A percentile compares a stretch with the other conserved stretches of the same genome.
Conservation (phyloP, 2,113 vertebrate species). For the Formicarius rufipectus region DNA sequence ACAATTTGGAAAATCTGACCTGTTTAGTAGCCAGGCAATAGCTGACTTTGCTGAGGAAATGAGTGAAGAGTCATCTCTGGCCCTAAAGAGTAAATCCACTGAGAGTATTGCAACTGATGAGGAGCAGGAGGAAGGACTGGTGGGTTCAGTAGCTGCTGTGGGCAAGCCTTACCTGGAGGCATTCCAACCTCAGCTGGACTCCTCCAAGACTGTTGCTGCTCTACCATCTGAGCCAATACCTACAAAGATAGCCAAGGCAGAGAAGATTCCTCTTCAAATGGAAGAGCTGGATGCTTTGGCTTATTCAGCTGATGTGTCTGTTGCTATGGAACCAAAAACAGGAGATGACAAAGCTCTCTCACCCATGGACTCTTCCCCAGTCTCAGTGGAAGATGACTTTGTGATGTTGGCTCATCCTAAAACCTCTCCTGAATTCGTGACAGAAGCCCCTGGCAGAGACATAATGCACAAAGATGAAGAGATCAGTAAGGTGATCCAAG, state of each 20-base stretch:
- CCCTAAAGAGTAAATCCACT: constrained; percentile 20
- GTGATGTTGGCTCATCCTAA: constrained; percentile 65
- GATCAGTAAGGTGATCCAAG: neutral
- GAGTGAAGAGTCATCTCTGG: constrained; percentile 45
- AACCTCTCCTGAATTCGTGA: constrained; percentile 39
- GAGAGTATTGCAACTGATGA: constrained; percentile 4
- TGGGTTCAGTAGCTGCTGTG: neutral
- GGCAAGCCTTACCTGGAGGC: constrained; percentile 78
- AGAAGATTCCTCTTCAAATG: constrained; percentile 74
- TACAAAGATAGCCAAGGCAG: constrained; percentile 37
- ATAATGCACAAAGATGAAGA: neutral
- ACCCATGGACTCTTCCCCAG: constrained; percentile 67
- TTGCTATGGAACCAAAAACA: constrained; percentile 61
- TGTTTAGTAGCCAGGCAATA: constrained; percentile 71
- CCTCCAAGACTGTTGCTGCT: neutral
- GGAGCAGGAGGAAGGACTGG: constrained; percentile 10
- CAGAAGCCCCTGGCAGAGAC: constrained; percentile 31
- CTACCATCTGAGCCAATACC: constrained; percentile 2
- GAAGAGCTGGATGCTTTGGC: constrained; percentile 63
- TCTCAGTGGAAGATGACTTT: constrained; percentile 72
- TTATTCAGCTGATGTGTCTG: constrained; percentile 48
- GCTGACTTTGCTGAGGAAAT: constrained; percentile 68
- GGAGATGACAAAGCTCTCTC: constrained; percentile 61
- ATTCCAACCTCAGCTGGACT: constrained; percentile 47
- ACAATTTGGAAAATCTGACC: constrained; percentile 67